Percentiles rank a stretch among this genome's conserved stretches.
These are phyloP conservation scores for Scolopax bukidnonensis DNA, from an alignment of 2,797 vertebrate genomes.

Conservation along the genomic window DNA sequence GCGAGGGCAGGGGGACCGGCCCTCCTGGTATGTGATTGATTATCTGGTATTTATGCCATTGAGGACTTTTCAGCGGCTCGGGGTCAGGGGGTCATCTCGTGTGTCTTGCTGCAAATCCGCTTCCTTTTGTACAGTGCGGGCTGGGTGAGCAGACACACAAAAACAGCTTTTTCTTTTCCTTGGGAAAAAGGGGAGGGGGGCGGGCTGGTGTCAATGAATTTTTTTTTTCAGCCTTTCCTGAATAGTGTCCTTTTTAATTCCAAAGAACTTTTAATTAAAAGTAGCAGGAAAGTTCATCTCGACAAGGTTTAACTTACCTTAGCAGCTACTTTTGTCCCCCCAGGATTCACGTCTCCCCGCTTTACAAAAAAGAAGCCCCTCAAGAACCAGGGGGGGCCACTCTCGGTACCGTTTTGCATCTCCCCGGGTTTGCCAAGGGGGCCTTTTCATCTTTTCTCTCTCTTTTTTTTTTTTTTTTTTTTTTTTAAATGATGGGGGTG, in stretches of 20 bases:
- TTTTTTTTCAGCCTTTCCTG: constrained; percentile 80
- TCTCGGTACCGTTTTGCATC: not conserved
- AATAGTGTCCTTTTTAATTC: constrained; percentile 88
- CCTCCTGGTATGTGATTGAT: constrained; percentile 95
- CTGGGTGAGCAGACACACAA: constrained; percentile 85
- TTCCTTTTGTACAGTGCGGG: constrained; percentile 98
- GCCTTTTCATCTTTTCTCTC: constrained; percentile 31
- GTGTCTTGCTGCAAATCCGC: constrained; percentile 90
- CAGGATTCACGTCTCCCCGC: constrained; percentile 58
- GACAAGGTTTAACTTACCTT: constrained; percentile 85
- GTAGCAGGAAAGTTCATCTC: constrained; percentile 81
- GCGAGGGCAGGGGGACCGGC: constrained; percentile 83
- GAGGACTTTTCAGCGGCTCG: constrained; percentile 89
- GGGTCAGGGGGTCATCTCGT: constrained; percentile 93
- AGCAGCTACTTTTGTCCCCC: constrained; percentile 79
- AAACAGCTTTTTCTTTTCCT: constrained; percentile 88
- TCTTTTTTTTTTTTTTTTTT: not conserved
- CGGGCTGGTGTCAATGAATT: constrained; percentile 87
- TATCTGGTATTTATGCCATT: constrained; percentile 93
- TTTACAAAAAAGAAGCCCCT: not conserved
- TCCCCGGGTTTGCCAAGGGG: not conserved
- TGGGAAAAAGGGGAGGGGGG: constrained; percentile 92
- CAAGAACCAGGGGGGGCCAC: not conserved
- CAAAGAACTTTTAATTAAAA: constrained; percentile 84
- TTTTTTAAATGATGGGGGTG: constrained; percentile 2